These are phyloP conservation scores for Periparus ater DNA, from an alignment of 2,797 vertebrate genomes.

Conservation along the genomic window DNA sequence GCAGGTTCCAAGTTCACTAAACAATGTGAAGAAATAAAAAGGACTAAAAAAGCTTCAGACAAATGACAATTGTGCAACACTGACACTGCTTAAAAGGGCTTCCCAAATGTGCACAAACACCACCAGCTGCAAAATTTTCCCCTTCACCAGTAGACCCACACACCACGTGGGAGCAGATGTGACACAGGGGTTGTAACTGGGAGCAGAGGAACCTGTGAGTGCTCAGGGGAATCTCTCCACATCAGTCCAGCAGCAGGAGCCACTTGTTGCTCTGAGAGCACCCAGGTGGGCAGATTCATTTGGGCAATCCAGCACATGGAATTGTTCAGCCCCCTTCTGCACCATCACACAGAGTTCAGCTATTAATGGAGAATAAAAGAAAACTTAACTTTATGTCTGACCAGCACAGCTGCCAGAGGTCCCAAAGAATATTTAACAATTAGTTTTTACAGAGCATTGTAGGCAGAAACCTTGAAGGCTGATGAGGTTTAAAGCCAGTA, in stretches of 20 bases:
- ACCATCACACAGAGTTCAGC: not conserved
- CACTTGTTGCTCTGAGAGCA: fast-evolving
- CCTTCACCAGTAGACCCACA: not conserved
- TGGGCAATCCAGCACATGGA: not conserved
- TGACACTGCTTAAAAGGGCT: not conserved
- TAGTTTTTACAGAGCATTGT: not conserved
- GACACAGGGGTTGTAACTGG: not conserved
- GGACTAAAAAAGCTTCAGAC: not conserved
- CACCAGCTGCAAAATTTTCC: not conserved
- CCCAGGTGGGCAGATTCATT: fast-evolving
- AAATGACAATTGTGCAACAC: not conserved
- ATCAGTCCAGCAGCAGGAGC: not conserved
- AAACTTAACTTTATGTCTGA: not conserved
- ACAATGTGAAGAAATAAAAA: not conserved
- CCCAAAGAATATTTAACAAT: not conserved
- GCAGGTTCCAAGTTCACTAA: not conserved
- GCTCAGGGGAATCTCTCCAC: fast-evolving
- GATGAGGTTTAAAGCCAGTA: not conserved
- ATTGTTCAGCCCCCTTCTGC: not conserved
- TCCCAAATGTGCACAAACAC: fast-evolving
- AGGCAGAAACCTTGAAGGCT: not conserved
- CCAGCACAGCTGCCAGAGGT: not conserved
- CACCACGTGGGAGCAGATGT: not conserved
- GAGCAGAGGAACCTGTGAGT: not conserved
- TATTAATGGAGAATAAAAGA: not conserved